Conservation (phyloP, 2,888 invertebrate species). For the Macaria liturata region DNA sequence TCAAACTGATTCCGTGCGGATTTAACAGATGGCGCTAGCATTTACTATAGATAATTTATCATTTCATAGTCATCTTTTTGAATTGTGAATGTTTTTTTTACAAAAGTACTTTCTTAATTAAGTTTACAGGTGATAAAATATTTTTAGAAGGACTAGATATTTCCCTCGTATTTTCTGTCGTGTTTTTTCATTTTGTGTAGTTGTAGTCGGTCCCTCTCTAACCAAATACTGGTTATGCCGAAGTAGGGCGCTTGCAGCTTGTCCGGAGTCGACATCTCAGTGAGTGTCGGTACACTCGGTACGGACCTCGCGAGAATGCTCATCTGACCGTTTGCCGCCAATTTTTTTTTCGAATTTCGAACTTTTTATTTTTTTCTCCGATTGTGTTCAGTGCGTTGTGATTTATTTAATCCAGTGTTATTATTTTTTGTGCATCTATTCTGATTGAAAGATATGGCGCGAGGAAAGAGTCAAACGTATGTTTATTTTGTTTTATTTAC, state of each 20-base stretch:
- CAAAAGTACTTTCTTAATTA: neutral
- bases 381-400: constrained; percentile 57
- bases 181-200: constrained; percentile 43
- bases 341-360: constrained; percentile 53
- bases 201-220: constrained; percentile 63
- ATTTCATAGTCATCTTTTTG: neutral
- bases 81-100: neutral
- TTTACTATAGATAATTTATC: constrained; percentile 26
- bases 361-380: constrained; percentile 38
- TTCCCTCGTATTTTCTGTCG: constrained; percentile 37
- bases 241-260: constrained; percentile 76
- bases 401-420: constrained; percentile 47
- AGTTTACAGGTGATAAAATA: neutral
- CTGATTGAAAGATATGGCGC: constrained; percentile 58
- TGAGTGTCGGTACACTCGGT: constrained; percentile 75
- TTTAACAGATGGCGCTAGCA: constrained; percentile 27
- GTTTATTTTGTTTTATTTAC: constrained; percentile 44
- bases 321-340: constrained; percentile 76
- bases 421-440: constrained; percentile 43
- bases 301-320: constrained; percentile 76
- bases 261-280: constrained; percentile 76
- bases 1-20: constrained; percentile 6
- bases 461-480: constrained; percentile 68
- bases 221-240: constrained; percentile 67
- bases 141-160: neutral